Conservation (phyloP, 2,888 invertebrate species). For the Molorchus minor region DNA sequence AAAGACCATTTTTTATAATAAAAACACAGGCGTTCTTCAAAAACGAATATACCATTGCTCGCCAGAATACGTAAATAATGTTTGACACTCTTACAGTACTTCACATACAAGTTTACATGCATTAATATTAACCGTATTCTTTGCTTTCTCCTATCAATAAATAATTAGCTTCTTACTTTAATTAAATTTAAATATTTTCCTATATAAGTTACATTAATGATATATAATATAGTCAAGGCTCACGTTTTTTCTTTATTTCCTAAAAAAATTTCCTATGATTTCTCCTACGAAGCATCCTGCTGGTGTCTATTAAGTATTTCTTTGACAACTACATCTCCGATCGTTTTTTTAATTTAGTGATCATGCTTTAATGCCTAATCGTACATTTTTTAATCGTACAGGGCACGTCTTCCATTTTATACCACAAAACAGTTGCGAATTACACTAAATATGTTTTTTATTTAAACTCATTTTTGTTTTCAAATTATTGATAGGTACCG, state of each 20-base stretch:
- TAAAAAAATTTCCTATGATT: conserved; percentile 18
- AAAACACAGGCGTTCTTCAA: neutral
- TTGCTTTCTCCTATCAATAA: conserved; percentile 23
- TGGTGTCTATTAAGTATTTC: conserved; percentile 3
- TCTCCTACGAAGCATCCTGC: conserved; percentile 9
- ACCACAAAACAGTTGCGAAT: no score
- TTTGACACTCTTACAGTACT: conserved; percentile 20
- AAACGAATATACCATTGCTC: conserved; percentile 3
- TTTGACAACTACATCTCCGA: neutral
- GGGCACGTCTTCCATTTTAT: conserved; percentile 4
- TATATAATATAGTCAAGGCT: conserved; percentile 22
- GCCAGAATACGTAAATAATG: conserved; percentile 5
- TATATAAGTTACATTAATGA: conserved; percentile 25
- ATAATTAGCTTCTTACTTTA: conserved; percentile 20
- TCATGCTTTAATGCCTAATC: no score
- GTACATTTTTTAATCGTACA: neutral
- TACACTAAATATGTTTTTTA: no score
- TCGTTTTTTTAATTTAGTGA: no score
- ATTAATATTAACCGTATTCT: conserved; percentile 23
- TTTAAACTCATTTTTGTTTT: no score
- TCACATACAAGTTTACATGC: conserved; percentile 23
- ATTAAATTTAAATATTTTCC: conserved; percentile 24
- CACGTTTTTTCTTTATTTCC: conserved; percentile 22
- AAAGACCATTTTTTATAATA: neutral
- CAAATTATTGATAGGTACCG: no score